These are phyloP conservation scores for Eumerus sabulonum DNA, from an alignment of 2,888 invertebrate species.

Conservation along the genomic window DNA sequence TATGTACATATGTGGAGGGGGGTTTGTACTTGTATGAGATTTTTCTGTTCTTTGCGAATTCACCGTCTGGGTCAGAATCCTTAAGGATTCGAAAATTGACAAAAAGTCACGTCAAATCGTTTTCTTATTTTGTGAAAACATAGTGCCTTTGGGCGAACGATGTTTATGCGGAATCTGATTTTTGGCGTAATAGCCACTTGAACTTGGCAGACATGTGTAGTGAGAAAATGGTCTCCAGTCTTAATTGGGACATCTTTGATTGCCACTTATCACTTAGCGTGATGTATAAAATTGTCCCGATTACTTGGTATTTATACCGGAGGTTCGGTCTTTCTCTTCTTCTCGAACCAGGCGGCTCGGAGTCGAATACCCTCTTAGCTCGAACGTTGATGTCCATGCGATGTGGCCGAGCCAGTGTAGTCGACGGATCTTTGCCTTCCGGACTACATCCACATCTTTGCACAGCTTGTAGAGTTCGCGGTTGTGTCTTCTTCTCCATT, in stretches of 20 bases:
- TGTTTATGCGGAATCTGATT: constrained; percentile 1
- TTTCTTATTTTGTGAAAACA: not conserved
- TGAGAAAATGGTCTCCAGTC: not conserved
- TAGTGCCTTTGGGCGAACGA: no score
- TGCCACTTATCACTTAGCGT: constrained; percentile 17
- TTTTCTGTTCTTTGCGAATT: constrained; percentile 10
- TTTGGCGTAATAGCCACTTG: constrained; percentile 17
- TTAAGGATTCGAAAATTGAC: constrained; percentile 25
- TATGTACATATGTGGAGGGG: not conserved
- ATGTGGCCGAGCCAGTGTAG: no score
- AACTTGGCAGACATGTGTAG: constrained; percentile 20
- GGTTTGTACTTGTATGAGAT: not conserved
- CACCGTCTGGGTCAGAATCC: constrained; percentile 10
- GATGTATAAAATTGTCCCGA: no score
- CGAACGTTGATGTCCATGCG: no score
- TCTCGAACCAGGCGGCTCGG: no score
- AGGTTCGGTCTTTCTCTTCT: no score
- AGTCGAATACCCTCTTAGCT: no score
- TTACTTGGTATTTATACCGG: no score
- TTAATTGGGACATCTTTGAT: constrained; percentile 27
- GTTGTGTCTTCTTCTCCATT: no score
- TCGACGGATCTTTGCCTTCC: no score
- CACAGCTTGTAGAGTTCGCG: no score
- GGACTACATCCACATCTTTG: no score
- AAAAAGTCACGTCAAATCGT: constrained; percentile 42